Evolutionary conservation across 2,797 vertebrate genomes (phyloP).

Genomic region (Xenopus petersii): DNA sequence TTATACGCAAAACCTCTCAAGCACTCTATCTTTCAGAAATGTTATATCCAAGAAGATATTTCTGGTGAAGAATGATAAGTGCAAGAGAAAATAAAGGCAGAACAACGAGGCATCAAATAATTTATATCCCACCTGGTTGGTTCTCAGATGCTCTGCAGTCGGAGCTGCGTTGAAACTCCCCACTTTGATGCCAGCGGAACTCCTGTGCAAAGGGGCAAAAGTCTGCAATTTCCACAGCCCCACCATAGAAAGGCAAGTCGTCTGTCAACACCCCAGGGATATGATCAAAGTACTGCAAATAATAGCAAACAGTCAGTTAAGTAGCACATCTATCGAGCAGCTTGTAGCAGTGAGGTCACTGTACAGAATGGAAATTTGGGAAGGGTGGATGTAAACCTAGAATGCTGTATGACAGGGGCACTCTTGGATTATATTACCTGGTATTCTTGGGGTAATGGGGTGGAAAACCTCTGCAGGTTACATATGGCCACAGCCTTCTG

Average conservation of each 20-base stretch:
- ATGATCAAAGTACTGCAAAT: slow-evolving; percentile 85
- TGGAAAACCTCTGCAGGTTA: slow-evolving; percentile 87
- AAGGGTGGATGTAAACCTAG: no score
- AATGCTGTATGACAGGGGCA: no score
- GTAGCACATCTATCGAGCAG: no score
- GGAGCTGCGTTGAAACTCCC: slow-evolving; percentile 91
- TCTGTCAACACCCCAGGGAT: slow-evolving; percentile 74
- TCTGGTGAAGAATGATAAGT: no score
- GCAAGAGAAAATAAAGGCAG: no score
- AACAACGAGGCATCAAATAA: no score
- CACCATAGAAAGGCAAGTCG: slow-evolving; percentile 82
- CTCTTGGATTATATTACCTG: slow-evolving; percentile 65
- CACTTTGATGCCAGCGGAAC: slow-evolving; percentile 94
- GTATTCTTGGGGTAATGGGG: slow-evolving; percentile 74
- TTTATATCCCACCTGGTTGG: slow-evolving; percentile 80
- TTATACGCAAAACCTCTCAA: no score
- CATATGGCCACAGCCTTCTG: slow-evolving; percentile 94
- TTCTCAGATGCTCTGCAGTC: slow-evolving; percentile 87
- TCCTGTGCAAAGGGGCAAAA: slow-evolving; percentile 96
- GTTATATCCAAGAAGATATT: no score
- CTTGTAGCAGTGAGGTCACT: no score
- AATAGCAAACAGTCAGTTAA: not conserved
- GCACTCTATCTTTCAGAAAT: no score
- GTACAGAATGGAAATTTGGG: no score
- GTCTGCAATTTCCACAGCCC: slow-evolving; percentile 94